These are phyloP conservation scores for Actias luna DNA, from an alignment of 2,888 invertebrate genomes.

Conservation along the genomic window DNA sequence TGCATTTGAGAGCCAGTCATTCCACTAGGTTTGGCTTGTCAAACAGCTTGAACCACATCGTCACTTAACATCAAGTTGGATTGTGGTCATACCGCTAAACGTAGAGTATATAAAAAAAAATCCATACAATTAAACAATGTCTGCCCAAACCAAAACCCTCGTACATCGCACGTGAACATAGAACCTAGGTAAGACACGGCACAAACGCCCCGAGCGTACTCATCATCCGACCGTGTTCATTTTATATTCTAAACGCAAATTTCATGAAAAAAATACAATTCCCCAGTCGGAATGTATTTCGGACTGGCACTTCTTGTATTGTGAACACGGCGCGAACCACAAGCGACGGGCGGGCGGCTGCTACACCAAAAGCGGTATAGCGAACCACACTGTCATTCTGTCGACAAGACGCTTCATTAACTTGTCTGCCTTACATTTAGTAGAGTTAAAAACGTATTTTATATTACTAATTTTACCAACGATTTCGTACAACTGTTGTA, in stretches of 20 bases:
- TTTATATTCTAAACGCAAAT: constrained; percentile 60
- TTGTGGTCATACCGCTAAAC: too few relatives aligned
- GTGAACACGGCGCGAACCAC: constrained; percentile 20
- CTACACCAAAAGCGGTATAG: constrained; percentile 6
- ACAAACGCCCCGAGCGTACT: constrained; percentile 23
- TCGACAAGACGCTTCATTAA: too few relatives aligned
- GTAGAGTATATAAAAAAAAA: background rate
- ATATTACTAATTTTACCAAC: too few relatives aligned
- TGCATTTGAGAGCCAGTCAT: too few relatives aligned
- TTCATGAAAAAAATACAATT: constrained; percentile 62
- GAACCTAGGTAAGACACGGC: background rate
- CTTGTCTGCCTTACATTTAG: background rate
- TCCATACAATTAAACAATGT: background rate
- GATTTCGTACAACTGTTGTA: too few relatives aligned
- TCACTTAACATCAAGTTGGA: too few relatives aligned
- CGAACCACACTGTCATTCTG: background rate
- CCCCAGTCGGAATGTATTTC: constrained; percentile 38
- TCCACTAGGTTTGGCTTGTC: too few relatives aligned
- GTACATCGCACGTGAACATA: background rate
- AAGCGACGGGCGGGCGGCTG: constrained; percentile 18
- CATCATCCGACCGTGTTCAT: constrained; percentile 40
- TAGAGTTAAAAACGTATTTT: too few relatives aligned
- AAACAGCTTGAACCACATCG: too few relatives aligned
- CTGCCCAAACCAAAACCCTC: background rate
- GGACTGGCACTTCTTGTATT: constrained; percentile 34